A percentile compares a stretch with the other conserved stretches of the same genome.
Conservation (phyloP, 2,888 invertebrate species). For the Tenodera sinensis region DNA sequence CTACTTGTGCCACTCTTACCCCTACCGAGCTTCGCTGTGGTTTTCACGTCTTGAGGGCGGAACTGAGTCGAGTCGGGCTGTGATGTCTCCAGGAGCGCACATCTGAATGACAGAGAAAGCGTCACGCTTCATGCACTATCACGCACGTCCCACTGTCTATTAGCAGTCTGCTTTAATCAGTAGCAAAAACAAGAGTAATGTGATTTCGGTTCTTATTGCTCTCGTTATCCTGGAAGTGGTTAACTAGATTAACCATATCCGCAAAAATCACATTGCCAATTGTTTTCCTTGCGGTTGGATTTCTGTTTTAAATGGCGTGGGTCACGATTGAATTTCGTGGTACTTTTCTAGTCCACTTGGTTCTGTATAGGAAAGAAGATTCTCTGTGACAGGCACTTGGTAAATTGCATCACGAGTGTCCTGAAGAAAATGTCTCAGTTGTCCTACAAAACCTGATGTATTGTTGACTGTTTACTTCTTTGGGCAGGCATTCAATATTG, state of each 20-base stretch:
- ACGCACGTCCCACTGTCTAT: not conserved
- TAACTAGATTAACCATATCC: not conserved
- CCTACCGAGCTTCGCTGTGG: not conserved
- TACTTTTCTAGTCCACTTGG: too few species aligned
- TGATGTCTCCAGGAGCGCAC: not conserved
- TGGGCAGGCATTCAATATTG: too few species aligned
- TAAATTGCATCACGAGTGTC: too few species aligned
- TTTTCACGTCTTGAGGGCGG: not conserved
- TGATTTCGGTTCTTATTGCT: not conserved
- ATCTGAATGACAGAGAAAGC: not conserved
- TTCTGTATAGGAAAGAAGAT: too few species aligned
- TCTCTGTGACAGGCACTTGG: too few species aligned
- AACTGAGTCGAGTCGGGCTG: not conserved
- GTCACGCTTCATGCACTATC: not conserved
- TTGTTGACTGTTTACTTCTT: too few species aligned
- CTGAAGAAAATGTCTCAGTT: too few species aligned
- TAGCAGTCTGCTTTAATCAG: not conserved
- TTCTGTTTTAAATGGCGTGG: too few species aligned
- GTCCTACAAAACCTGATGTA: too few species aligned
- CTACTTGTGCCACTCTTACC: not conserved
- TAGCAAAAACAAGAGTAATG: not conserved
- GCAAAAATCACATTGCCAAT: not conserved
- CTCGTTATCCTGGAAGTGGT: not conserved
- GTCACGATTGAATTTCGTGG: too few species aligned
- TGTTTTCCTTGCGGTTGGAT: not conserved